Evolutionary conservation across 2,113 vertebrate genomes (phyloP), one percentile per base, ranked within the genome.

Genomic region (Dicerorhinus sumatrensis): DNA sequence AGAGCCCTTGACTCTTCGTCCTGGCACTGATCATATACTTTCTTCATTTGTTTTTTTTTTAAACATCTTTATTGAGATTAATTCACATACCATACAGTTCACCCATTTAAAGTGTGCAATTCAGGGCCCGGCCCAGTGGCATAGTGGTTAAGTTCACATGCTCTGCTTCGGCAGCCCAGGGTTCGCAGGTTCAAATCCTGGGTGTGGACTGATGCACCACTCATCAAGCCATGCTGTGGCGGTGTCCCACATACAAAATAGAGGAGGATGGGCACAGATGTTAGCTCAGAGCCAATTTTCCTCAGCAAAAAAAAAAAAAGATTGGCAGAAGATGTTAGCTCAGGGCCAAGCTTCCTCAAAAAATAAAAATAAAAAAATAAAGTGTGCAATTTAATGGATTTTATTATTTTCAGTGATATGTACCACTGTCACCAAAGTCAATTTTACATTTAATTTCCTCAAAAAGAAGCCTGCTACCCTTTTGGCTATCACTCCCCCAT

Each of bases 1-100:
- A 58, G 29, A 75, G 4, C 54, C 17, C 27, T 79, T 69, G 73
- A 56, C 73, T 88, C 3, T 88, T 81, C 46, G 86, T 86, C 31
- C 20, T 70, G 80, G 36, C 54, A 89, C 31, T 89, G 29, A n/a
- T 62, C 39, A 65, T 82, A 70, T 14, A 62, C 3, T 82, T 73
- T 93, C 14, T 82, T 92, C n/a, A 56, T 89, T 95, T 93, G 31
- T 1, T 13, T 89, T 81, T 72, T 67, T 39, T 81, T 72, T 67
- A 91, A 91, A 48, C 67, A 82, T 54, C 60, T 86, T 95, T 95
- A 67, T 84, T 96, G 77, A 90, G 36, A 58, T 91, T 69, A 80
- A 72, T 87, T 94, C 60, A 91, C 56, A 80, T 80, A 51, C 20
- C 31, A 36, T 80, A 79, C 54, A 58, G 23, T 88, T 96, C 18